Base-by-base conservation (phyloP, 2,113 vertebrate species). In the Paralichthys olivaceus region DNA sequence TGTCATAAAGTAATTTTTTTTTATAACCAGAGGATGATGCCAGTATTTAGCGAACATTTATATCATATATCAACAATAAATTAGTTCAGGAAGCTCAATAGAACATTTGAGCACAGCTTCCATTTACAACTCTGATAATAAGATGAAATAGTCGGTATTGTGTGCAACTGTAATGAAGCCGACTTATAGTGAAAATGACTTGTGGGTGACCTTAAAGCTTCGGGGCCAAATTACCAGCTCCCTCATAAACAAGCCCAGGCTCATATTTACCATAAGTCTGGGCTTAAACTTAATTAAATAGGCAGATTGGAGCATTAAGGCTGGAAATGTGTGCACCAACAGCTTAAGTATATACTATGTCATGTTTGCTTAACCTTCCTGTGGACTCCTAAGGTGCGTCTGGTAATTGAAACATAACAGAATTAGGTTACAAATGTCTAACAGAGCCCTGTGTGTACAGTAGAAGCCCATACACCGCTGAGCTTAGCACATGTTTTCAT, bases 331-430 rank as follows among this genome's bases (percentile, higher is more conserved):
- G 77, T 87, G 86, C 86, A 89, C 80, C 80, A 80, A 73, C 37
- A 84, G 81, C 81, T 79, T 80, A 86, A 90, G 82, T 80, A 72
- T 82, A 77, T 84, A 63, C 85, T 65, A 58, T 56, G 34, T 85
- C 77, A 85, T 94, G 89, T 95, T 96, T 95, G 84, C 29, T 55
- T 95, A 95, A 96, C 94, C 94, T 92, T 92, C 88, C 80, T 23
- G 37, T 93, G 92, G 94, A 94, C 94, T 90, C 76, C 47, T 79
- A 92, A 94, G 85, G 93, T 92, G 82, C 84, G 75, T 80, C 88
- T 93, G 81, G 92, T 96, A 95, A 95, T 91, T 91, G 90, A 95
- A 90, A 89, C 86, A 89, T 91, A 94, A 93, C 92, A 90, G 91
- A 93, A 94, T 94, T 93, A 90, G 72, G 54, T 90, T 92, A 94